Conservation (phyloP, 2,113 vertebrate genomes). For the Ameiurus melas region DNA sequence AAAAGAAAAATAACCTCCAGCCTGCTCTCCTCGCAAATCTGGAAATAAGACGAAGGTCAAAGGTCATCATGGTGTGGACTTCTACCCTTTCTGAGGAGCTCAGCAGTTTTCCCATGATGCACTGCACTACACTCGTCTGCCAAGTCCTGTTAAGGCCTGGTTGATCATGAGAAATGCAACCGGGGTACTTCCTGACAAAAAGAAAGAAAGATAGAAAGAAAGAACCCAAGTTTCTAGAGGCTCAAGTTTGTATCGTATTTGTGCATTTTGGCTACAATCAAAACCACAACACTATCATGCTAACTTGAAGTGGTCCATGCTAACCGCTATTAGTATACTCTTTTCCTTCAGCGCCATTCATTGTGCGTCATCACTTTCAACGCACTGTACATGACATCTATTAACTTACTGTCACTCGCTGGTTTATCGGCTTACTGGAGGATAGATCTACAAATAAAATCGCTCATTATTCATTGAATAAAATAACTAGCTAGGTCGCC, state of each 20-base stretch:
- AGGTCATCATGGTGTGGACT: slow-evolving; percentile 32
- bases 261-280: background rate
- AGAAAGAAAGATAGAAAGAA: background rate
- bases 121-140: background rate
- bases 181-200: background rate
- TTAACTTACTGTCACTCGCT: background rate
- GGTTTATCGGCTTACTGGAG: background rate
- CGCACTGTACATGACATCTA: no score
- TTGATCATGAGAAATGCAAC: background rate
- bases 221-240: background rate
- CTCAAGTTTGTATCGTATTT: background rate
- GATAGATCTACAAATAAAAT: background rate
- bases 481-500: background rate
- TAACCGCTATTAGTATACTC: no score
- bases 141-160: background rate
- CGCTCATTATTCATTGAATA: background rate
- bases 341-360: no score
- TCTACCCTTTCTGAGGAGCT: slow-evolving; percentile 27
- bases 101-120: slow-evolving; percentile 25
- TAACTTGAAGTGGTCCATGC: background rate
- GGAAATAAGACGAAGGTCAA: slow-evolving; percentile 38
- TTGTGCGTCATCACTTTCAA: no score
- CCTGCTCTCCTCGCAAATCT: background rate
- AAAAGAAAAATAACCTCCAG: background rate
- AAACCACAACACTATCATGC: background rate